Evolutionary conservation across 2,113 vertebrate genomes (phyloP).

Genomic region (Apodemus sylvaticus): DNA sequence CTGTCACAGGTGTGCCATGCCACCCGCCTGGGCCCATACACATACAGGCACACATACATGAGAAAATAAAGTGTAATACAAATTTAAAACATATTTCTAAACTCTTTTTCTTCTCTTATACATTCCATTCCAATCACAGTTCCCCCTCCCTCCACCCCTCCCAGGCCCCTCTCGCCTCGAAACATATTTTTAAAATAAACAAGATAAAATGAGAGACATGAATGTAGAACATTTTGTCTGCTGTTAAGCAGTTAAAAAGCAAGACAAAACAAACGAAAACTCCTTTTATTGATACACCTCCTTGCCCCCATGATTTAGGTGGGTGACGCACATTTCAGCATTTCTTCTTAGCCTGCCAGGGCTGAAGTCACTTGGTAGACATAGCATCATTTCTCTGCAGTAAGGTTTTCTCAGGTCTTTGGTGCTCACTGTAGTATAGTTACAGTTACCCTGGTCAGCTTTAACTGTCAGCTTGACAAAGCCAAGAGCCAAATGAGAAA

Average conservation of each 20-base stretch:
- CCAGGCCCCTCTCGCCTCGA: background rate
- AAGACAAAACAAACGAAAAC: no score
- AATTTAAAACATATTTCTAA: no score
- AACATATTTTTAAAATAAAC: background rate
- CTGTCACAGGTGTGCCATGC: background rate
- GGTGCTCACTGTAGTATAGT: background rate
- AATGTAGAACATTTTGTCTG: background rate
- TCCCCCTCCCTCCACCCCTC: no score
- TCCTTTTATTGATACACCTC: slow-evolving; percentile 14
- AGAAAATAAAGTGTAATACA: background rate
- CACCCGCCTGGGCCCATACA: background rate
- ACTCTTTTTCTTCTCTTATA: no score
- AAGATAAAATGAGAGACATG: background rate
- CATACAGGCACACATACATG: background rate
- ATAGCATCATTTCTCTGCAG: background rate
- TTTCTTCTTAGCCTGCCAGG: slow-evolving; percentile 37
- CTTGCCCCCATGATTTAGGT: background rate
- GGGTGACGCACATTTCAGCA: slow-evolving; percentile 19
- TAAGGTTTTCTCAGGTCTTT: background rate
- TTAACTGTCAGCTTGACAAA: background rate
- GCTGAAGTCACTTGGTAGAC: background rate
- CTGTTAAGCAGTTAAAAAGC: slow-evolving; percentile 24
- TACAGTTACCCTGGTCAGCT: background rate
- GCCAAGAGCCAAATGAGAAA: background rate
- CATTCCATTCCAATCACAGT: no score